Evolutionary conservation across 2,888 invertebrate species (phyloP).

Genomic region (Papilio demoleus): DNA sequence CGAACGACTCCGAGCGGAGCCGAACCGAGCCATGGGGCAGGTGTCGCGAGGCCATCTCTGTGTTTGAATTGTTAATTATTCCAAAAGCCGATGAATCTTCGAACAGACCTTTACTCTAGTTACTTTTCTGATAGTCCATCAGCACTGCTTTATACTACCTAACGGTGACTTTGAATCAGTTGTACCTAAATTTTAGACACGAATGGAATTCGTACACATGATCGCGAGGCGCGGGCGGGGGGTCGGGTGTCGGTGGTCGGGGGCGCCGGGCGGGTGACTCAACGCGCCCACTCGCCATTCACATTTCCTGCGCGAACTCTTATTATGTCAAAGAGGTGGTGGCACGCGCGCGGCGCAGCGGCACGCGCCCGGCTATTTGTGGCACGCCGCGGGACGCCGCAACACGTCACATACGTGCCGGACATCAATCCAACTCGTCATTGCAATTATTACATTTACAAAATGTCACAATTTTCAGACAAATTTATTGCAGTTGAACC

Average conservation of each 20-base stretch:
- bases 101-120: neutral
- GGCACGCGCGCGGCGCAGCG: conserved; percentile 56
- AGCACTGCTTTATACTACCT: neutral
- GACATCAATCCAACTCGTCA: neutral
- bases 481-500: neutral
- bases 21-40: neutral
- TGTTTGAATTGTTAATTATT: neutral
- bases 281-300: conserved; percentile 34
- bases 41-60: no score
- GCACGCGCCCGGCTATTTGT: conserved; percentile 48
- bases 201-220: neutral
- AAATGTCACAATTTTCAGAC: neutral
- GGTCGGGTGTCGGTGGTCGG: neutral
- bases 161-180: neutral
- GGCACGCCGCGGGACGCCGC: conserved; percentile 34
- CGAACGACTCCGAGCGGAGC: no score
- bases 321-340: conserved; percentile 45
- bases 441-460: neutral
- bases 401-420: neutral
- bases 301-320: conserved; percentile 39
- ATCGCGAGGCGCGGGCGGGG: neutral
- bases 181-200: neutral
- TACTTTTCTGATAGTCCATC: neutral
- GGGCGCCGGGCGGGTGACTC: neutral
- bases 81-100: neutral